A percentile compares a stretch with the other conserved stretches of the same genome.
Evolutionary conservation across 2,888 invertebrate genomes (phyloP).

Genomic region (Strigamia transsilvanica): DNA sequence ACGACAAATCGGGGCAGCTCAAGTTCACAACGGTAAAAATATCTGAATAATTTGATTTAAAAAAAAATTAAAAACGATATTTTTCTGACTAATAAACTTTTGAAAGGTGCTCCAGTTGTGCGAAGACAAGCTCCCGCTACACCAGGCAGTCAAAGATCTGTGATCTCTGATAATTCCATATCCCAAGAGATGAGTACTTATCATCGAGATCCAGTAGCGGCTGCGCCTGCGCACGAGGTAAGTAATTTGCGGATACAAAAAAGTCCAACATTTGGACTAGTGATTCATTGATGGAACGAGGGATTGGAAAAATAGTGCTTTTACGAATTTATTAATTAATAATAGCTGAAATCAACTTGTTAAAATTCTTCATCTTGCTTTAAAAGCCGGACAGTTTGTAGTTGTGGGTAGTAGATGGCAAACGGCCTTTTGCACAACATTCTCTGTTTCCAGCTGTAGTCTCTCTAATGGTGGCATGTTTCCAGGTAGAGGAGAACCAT

Average conservation of each 20-base stretch:
- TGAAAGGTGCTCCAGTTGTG: slow-evolving; percentile 17
- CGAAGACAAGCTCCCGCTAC: slow-evolving; percentile 28
- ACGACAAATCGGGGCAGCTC: slow-evolving; percentile 19
- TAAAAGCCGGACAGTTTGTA: not conserved
- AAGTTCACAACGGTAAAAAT: slow-evolving; percentile 29
- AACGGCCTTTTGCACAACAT: not conserved
- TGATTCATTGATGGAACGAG: not conserved
- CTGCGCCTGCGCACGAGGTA: not conserved
- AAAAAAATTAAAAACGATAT: not conserved
- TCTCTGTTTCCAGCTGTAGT: slow-evolving; percentile 48
- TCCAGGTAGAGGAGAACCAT: slow-evolving; percentile 54
- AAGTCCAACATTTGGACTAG: not conserved
- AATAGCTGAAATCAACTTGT: not conserved
- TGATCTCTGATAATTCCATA: slow-evolving; percentile 10
- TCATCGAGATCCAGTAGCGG: not conserved
- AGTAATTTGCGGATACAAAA: not conserved
- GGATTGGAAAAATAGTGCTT: not conserved
- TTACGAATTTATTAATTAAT: not conserved
- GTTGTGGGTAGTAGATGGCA: slow-evolving; percentile 27
- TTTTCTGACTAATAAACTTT: not conserved
- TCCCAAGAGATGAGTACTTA: slow-evolving; percentile 12
- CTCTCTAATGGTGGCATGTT: slow-evolving; percentile 52
- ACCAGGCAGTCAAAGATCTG: slow-evolving; percentile 31
- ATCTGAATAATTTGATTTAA: too few relatives aligned
- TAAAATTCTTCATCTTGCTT: slow-evolving; percentile 15